Evolutionary conservation across 2,888 invertebrate genomes (phyloP).

Genomic region (Seira ritae): DNA sequence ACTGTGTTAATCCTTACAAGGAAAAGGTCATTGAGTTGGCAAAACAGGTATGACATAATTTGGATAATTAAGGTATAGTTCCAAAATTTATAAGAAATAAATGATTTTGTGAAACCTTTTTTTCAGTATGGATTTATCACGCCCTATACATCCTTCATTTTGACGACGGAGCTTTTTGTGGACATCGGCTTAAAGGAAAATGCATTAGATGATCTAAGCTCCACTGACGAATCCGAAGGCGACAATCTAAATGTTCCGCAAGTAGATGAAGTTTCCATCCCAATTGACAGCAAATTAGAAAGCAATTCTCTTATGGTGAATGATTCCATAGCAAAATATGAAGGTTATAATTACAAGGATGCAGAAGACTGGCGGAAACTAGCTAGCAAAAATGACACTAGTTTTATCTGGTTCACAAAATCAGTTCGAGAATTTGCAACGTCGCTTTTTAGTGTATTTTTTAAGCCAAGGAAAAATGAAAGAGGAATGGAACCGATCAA

Average conservation of each 20-base stretch:
- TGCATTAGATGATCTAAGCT: not conserved
- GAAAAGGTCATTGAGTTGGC: slow-evolving; percentile 46
- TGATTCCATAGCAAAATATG: not conserved
- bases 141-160: slow-evolving; percentile 56
- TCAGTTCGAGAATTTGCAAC: not conserved
- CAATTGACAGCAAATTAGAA: not conserved
- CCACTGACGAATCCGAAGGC: not conserved
- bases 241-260: not conserved
- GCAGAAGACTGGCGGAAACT: not conserved
- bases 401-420: slow-evolving; percentile 9
- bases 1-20: slow-evolving; percentile 42
- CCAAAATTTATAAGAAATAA: not conserved
- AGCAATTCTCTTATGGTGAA: not conserved
- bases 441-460: not conserved
- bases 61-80: not conserved
- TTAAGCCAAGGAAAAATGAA: not conserved
- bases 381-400: not conserved
- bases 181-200: slow-evolving; percentile 19
- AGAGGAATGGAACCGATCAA: too few species aligned
- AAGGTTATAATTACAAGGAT: not conserved
- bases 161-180: not conserved
- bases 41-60: slow-evolving; percentile 37
- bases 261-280: not conserved
- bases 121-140: slow-evolving; percentile 61
- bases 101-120: not conserved